phyloP scores from a whole-genome alignment of 2,113 vertebrate species.

The Cariama cristata region DNA sequence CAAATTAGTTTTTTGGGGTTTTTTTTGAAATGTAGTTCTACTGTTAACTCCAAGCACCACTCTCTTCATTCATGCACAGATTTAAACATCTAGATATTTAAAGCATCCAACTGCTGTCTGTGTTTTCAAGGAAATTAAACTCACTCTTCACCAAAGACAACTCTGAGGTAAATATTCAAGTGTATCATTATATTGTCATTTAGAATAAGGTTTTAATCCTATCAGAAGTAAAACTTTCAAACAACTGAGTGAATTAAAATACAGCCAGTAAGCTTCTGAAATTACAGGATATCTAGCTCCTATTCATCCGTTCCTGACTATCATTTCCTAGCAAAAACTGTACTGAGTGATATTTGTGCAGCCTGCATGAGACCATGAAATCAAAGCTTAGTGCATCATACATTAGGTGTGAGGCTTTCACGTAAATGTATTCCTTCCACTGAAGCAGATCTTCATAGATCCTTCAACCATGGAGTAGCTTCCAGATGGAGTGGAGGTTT shows the following conservation, averaged over 20 bases:
- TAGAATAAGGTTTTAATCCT: slow-evolving; percentile 14
- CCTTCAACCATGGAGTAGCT: slow-evolving; percentile 34
- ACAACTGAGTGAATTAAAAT: background rate
- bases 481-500: slow-evolving; percentile 48
- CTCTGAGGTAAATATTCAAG: background rate
- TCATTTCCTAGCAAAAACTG: slow-evolving; percentile 29
- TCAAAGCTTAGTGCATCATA: slow-evolving; percentile 39
- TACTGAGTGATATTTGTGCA: slow-evolving; percentile 52
- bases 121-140: background rate
- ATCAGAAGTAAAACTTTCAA: background rate
- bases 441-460: slow-evolving; percentile 29
- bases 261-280: background rate
- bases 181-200: background rate
- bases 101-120: background rate
- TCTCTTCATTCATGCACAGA: background rate
- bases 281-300: background rate
- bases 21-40: background rate
- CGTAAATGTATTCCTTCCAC: slow-evolving; percentile 49
- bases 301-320: background rate
- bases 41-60: background rate
- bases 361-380: slow-evolving; percentile 58
- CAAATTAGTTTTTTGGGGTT: background rate
- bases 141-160: background rate
- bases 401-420: slow-evolving; percentile 21
- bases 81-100: background rate